phyloP scores from a whole-genome alignment of 2,888 invertebrate genomes.

The Hirudinaria manillensis region DNA sequence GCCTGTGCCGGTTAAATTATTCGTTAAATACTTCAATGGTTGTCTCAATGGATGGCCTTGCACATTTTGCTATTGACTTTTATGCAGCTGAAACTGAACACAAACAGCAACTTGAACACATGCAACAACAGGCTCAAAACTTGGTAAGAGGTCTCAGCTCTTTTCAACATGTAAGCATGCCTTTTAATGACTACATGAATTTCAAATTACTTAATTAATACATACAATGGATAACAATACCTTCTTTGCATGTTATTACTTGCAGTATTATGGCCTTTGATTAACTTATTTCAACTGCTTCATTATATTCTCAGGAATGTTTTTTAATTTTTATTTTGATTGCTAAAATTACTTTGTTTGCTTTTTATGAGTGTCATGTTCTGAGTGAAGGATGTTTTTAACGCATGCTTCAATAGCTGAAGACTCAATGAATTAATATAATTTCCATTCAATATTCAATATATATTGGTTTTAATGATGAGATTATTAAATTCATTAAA shows the following conservation, averaged over 20 bases:
- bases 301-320: background rate
- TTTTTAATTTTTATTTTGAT: too few relatives aligned
- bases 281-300: background rate
- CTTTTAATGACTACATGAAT: constrained; percentile 2
- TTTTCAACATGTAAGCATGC: constrained; percentile 29
- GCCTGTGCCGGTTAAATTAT: too few relatives aligned
- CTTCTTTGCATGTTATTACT: too few relatives aligned
- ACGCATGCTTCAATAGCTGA: background rate
- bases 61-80: background rate
- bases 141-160: constrained; percentile 26
- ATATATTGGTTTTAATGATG: background rate
- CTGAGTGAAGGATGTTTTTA: background rate
- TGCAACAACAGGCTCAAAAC: constrained; percentile 14
- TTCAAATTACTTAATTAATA: background rate
- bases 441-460: background rate
- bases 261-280: background rate
- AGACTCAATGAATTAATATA: background rate
- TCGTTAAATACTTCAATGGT: too few relatives aligned
- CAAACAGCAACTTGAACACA: constrained; percentile 6
- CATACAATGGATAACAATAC: background rate
- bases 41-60: too few relatives aligned
- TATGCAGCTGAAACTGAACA: constrained; percentile 16
- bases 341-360: too few relatives aligned
- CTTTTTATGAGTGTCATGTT: too few relatives aligned
- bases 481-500: background rate